A percentile compares a stretch with the other conserved stretches of the same genome.
These are phyloP conservation scores for Drosophila baimaii DNA, from an alignment of 1,140 invertebrate genomes.

Conservation along the genomic window DNA sequence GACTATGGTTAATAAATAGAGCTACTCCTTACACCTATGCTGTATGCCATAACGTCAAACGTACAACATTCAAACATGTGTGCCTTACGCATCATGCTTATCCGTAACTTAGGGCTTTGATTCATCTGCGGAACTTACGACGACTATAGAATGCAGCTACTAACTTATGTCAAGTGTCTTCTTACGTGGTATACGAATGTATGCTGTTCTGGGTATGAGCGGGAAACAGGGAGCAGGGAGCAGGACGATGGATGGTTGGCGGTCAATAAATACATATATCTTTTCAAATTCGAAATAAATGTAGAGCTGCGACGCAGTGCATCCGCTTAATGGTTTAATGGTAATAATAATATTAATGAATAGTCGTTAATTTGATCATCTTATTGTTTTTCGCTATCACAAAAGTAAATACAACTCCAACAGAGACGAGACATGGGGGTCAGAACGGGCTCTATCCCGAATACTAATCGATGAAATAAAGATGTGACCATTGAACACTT, in stretches of 20 bases:
- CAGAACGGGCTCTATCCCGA: slow-evolving; percentile 25
- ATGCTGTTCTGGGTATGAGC: slow-evolving; percentile 47
- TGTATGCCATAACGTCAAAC: slow-evolving; percentile 69
- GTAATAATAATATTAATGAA: slow-evolving; percentile 41
- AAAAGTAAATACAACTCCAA: slow-evolving; percentile 81
- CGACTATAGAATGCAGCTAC: slow-evolving; percentile 48
- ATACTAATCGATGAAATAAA: slow-evolving; percentile 38
- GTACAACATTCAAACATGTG: slow-evolving; percentile 74
- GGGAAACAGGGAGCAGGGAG: slow-evolving; percentile 3
- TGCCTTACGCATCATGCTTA: slow-evolving; percentile 20
- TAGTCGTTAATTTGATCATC: slow-evolving; percentile 69
- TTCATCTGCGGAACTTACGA: slow-evolving; percentile 48
- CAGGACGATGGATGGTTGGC: slow-evolving; percentile 23
- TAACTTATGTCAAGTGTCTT: slow-evolving; percentile 73
- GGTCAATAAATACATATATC: slow-evolving; percentile 56
- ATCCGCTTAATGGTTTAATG: slow-evolving; percentile 31
- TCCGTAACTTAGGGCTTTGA: slow-evolving; percentile 32
- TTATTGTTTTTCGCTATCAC: slow-evolving; percentile 80
- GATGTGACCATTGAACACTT: slow-evolving; percentile 49
- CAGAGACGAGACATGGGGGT: slow-evolving; percentile 28
- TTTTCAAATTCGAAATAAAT: slow-evolving; percentile 57
- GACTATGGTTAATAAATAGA: slow-evolving; percentile 23
- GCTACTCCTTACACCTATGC: slow-evolving; percentile 21
- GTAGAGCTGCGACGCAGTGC: slow-evolving; percentile 26
- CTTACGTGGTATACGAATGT: slow-evolving; percentile 74